A percentile compares a stretch with the other conserved stretches of the same genome.
Conservation (phyloP, 1,140 invertebrate genomes). For the Eurosta solidaginis region DNA sequence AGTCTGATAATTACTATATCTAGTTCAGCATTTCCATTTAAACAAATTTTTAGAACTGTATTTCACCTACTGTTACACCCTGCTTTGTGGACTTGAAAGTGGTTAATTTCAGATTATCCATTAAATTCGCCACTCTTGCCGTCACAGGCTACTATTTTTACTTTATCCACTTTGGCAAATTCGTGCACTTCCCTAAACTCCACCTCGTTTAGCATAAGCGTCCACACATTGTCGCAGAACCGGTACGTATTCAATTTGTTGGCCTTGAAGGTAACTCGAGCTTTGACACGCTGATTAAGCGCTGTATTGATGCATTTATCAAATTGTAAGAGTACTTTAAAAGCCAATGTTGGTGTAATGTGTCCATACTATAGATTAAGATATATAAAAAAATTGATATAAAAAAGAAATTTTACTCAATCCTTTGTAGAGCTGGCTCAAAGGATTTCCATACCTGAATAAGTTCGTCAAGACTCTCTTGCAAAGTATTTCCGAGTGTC, state of each 20-base stretch:
- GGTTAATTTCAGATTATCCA: not conserved
- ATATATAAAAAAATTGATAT: slow-evolving; percentile 52
- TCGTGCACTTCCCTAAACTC: slow-evolving; percentile 96
- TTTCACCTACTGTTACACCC: not conserved
- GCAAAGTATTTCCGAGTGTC: slow-evolving; percentile 93
- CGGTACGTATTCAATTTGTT: slow-evolving; percentile 97
- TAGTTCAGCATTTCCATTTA: too few relatives aligned
- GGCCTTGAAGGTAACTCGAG: slow-evolving; percentile 92
- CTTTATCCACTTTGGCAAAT: slow-evolving; percentile 92
- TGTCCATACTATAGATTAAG: slow-evolving; percentile 95
- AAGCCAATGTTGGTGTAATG: slow-evolving; percentile 88
- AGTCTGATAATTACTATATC: too few relatives aligned
- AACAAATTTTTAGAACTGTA: not conserved
- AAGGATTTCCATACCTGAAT: slow-evolving; percentile 69
- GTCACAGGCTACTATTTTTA: slow-evolving; percentile 99
- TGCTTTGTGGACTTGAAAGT: not conserved
- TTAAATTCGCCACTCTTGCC: slow-evolving; percentile 80
- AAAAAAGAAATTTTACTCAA: not conserved
- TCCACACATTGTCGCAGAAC: slow-evolving; percentile 99
- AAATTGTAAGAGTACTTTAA: slow-evolving; percentile 93
- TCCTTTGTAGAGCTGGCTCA: not conserved
- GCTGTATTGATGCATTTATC: slow-evolving; percentile 97
- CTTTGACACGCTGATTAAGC: slow-evolving; percentile 89
- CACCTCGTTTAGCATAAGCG: slow-evolving; percentile 94
- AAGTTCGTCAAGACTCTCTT: slow-evolving; percentile 93